Percentiles rank a stretch among this genome's conserved stretches.
Evolutionary conservation across 2,888 invertebrate genomes (phyloP).

Genomic region (Drosophila nigritarsus): DNA sequence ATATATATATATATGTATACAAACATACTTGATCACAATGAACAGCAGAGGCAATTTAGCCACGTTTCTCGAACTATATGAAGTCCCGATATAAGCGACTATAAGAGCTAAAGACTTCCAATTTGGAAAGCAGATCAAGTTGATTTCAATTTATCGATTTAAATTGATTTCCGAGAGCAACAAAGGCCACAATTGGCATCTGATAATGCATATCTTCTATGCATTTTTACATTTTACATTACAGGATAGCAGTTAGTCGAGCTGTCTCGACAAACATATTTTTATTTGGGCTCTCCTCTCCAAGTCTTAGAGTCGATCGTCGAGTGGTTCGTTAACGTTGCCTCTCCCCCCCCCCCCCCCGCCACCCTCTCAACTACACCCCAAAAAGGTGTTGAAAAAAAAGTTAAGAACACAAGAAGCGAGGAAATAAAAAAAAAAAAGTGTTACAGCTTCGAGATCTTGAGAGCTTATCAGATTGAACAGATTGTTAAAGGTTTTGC

Average conservation of each 20-base stretch:
- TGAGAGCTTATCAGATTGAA: constrained; percentile 51
- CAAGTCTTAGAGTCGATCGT: neutral
- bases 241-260: neutral
- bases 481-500: constrained; percentile 67
- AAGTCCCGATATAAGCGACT: neutral
- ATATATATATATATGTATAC: no score
- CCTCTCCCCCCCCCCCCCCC: no score
- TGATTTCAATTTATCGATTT: neutral
- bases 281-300: neutral
- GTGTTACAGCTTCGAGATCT: constrained; percentile 33
- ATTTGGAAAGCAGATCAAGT: neutral
- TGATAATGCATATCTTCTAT: no score
- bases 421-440: constrained; percentile 19
- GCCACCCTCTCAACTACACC: neutral
- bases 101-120: neutral
- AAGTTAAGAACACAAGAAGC: constrained; percentile 16
- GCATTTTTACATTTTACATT: no score
- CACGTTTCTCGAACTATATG: neutral
- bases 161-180: neutral
- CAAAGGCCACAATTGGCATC: neutral
- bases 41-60: neutral
- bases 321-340: constrained; percentile 11
- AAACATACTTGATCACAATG: neutral
- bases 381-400: constrained; percentile 55
- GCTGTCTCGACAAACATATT: neutral